These are phyloP conservation scores for Aphodius granarius DNA, from an alignment of 2,888 invertebrate genomes.

Conservation along the genomic window DNA sequence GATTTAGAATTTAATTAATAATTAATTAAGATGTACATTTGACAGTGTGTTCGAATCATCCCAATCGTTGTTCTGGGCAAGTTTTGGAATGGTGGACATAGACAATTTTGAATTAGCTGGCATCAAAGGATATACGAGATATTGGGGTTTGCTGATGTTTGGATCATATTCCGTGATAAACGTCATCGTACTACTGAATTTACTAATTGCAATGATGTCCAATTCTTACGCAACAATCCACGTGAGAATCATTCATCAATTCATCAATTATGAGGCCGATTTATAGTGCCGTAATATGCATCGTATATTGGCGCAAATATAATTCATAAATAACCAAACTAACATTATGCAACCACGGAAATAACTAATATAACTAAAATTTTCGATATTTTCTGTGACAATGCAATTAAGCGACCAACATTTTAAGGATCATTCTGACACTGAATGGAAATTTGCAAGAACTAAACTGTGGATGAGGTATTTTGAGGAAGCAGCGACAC, in stretches of 20 bases:
- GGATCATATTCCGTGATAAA: constrained; percentile 95
- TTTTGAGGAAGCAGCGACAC: constrained; percentile 87
- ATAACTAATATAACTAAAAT: too few species aligned
- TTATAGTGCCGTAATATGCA: too few species aligned
- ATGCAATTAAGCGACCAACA: not conserved
- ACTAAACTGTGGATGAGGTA: constrained; percentile 95
- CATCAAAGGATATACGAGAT: constrained; percentile 87
- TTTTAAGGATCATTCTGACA: constrained; percentile 84
- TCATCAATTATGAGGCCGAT: too few species aligned
- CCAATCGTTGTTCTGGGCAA: constrained; percentile 95
- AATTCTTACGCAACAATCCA: constrained; percentile 92
- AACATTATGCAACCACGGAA: too few species aligned
- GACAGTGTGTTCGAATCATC: constrained; percentile 89
- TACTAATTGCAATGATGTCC: constrained; percentile 98
- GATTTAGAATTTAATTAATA: too few species aligned
- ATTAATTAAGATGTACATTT: constrained; percentile 12
- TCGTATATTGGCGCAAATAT: too few species aligned
- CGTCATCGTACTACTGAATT: constrained; percentile 89
- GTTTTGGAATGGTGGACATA: constrained; percentile 89
- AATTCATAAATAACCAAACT: too few species aligned
- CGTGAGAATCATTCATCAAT: too few species aligned
- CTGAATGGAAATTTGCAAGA: constrained; percentile 96
- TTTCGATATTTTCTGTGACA: not conserved
- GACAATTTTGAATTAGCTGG: constrained; percentile 86
- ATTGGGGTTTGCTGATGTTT: constrained; percentile 95